Evolutionary conservation across 1,140 invertebrate genomes (phyloP).

Genomic region (Wiebesia pumilae): DNA sequence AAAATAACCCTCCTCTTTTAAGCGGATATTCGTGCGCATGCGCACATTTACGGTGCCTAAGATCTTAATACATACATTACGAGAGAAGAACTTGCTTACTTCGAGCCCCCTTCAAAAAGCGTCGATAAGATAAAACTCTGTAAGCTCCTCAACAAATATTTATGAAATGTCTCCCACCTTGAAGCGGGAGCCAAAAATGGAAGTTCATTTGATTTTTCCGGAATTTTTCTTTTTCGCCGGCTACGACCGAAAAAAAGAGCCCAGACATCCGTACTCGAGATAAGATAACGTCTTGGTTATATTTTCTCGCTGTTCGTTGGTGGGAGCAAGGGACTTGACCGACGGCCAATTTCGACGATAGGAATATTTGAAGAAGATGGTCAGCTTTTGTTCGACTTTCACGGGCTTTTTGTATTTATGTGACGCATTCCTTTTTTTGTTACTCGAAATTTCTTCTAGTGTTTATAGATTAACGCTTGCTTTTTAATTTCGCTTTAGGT

Average conservation of each 20-base stretch:
- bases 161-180: background rate
- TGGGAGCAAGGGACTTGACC: background rate
- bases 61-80: constrained; percentile 16
- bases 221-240: constrained; percentile 15
- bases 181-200: background rate
- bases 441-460: background rate
- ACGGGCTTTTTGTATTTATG: background rate
- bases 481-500: background rate
- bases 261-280: constrained; percentile 7
- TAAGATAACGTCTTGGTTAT: constrained; percentile 29
- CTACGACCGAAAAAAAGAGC: background rate
- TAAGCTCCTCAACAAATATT: constrained; percentile 48
- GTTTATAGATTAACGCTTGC: background rate
- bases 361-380: background rate
- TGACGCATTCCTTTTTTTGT: background rate
- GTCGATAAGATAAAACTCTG: constrained; percentile 41
- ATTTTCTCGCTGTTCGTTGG: constrained; percentile 4
- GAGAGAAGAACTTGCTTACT: constrained; percentile 32
- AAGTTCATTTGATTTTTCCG: constrained; percentile 46
- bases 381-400: constrained; percentile 32
- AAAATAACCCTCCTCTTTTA: background rate
- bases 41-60: background rate
- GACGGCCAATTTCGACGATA: constrained; percentile 8
- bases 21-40: constrained; percentile 5
- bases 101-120: constrained; percentile 18